Percentiles rank a stretch among this genome's conserved stretches.
Evolutionary conservation across 2,113 vertebrate genomes (phyloP).

Genomic region (Lycaon pictus): DNA sequence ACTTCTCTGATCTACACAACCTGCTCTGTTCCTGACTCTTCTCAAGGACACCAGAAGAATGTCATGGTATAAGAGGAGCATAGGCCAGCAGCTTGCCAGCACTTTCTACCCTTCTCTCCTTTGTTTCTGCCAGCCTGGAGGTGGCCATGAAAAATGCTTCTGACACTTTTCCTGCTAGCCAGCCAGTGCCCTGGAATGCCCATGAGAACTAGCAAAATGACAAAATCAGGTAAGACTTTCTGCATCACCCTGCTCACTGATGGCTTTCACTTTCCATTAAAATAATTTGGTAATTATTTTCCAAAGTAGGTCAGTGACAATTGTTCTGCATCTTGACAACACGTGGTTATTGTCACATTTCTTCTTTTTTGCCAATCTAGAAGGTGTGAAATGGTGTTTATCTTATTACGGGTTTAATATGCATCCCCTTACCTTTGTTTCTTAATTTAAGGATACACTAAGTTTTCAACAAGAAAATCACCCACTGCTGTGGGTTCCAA

Average conservation of each 20-base stretch:
- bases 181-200: not conserved
- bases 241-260: not conserved
- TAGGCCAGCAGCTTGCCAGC: not conserved
- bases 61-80: not conserved
- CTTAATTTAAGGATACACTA: not conserved
- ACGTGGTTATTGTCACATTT: not conserved
- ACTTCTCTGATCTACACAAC: not conserved
- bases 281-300: not conserved
- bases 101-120: not conserved
- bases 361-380: not conserved
- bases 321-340: not conserved
- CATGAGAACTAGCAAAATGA: not conserved
- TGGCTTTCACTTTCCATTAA: not conserved
- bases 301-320: not conserved
- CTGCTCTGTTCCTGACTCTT: not conserved
- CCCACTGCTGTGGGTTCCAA: not conserved
- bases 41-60: not conserved
- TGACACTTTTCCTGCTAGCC: not conserved
- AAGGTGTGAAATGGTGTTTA: not conserved
- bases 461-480: not conserved
- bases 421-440: not conserved
- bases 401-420: not conserved
- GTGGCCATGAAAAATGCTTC: not conserved
- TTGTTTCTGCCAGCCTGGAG: not conserved
- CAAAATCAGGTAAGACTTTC: not conserved